phyloP scores from a whole-genome alignment of 2,797 vertebrate genomes.

The Gadopsis bispinosus region DNA sequence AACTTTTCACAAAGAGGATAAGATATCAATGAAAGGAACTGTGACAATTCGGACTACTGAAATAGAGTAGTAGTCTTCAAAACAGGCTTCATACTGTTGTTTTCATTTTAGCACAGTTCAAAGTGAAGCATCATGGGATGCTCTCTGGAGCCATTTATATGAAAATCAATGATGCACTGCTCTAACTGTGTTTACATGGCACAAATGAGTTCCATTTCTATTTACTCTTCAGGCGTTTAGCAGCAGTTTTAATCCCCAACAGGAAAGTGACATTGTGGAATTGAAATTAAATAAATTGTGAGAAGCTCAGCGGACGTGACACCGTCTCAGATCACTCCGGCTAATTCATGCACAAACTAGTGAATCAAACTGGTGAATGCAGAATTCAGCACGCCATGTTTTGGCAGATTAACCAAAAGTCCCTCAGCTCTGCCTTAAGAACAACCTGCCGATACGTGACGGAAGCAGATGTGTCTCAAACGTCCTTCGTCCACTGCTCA shows the following conservation, averaged over 20 bases:
- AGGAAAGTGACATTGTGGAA: background rate
- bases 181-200: background rate
- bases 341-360: background rate
- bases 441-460: background rate
- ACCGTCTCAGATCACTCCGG: no score
- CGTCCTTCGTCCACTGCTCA: background rate
- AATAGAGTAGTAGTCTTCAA: background rate
- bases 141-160: background rate
- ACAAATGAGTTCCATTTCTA: background rate
- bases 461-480: background rate
- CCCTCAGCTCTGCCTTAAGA: background rate
- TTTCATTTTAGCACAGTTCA: constrained; percentile 2
- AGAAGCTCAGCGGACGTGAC: background rate
- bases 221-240: background rate
- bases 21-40: background rate
- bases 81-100: constrained; percentile 4
- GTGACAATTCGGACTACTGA: background rate
- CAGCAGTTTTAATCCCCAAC: background rate
- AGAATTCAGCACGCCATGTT: background rate
- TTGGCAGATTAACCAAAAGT: constrained; percentile 7
- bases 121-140: constrained; percentile 13
- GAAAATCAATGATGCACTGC: background rate
- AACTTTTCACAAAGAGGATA: constrained; percentile 14
- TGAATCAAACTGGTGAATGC: background rate
- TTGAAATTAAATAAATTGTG: no score